Conservation (phyloP, 1,140 invertebrate genomes). For the Bombus consobrinus region DNA sequence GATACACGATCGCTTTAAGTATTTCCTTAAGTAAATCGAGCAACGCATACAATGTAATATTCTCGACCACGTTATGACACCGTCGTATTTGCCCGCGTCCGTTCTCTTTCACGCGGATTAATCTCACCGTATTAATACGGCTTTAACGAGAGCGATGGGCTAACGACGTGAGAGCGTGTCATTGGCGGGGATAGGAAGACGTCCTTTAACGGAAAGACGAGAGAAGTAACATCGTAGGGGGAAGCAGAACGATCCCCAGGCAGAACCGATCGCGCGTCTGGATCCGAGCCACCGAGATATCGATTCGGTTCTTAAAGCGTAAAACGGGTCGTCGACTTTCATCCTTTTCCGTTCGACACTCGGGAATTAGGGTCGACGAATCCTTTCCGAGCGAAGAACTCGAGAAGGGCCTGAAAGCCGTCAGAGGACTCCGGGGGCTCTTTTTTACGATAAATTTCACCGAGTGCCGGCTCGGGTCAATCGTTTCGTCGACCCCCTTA, state of each 20-base stretch:
- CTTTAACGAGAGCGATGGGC: constrained; percentile 13
- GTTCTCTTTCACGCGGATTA: constrained; percentile 19
- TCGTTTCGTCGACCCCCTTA: constrained; percentile 43
- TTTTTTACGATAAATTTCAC: constrained; percentile 71
- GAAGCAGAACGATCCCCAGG: not conserved
- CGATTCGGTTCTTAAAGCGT: constrained; percentile 55
- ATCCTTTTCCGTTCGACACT: constrained; percentile 60
- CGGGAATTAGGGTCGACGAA: constrained; percentile 66
- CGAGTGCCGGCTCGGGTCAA: constrained; percentile 61
- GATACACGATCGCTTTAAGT: too few relatives aligned
- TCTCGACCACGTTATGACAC: not conserved
- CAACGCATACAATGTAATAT: too few relatives aligned
- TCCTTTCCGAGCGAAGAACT: constrained; percentile 62
- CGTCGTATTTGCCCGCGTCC: constrained; percentile 4
- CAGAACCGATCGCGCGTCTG: constrained; percentile 51
- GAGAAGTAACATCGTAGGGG: not conserved
- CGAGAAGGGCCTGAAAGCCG: constrained; percentile 57
- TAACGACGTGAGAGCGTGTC: not conserved
- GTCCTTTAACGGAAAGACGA: constrained; percentile 27
- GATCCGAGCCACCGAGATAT: constrained; percentile 55
- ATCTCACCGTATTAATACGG: constrained; percentile 19
- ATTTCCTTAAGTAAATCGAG: constrained; percentile 7
- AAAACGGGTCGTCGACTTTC: constrained; percentile 62
- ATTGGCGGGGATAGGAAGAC: not conserved
- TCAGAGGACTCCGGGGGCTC: constrained; percentile 61